Percentiles rank a stretch among this genome's conserved stretches.
Evolutionary conservation across 1,140 invertebrate species (phyloP).

Genomic region (Ruditapes philippinarum): DNA sequence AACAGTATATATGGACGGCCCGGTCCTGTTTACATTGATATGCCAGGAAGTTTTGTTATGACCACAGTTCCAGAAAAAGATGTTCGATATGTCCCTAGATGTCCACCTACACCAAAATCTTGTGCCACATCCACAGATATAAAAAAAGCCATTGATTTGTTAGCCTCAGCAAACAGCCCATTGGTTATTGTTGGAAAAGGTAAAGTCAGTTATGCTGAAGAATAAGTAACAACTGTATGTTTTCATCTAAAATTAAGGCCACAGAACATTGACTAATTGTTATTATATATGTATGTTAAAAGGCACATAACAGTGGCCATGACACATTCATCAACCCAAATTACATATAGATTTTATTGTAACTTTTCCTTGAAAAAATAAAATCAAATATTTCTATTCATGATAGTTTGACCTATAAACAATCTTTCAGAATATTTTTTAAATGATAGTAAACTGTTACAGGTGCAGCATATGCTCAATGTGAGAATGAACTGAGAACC

Average conservation of each 20-base stretch:
- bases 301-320: too few relatives aligned
- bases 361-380: too few relatives aligned
- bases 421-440: too few relatives aligned
- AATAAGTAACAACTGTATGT: too few relatives aligned
- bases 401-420: too few relatives aligned
- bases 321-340: too few relatives aligned
- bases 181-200: slow-evolving; percentile 98
- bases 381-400: too few relatives aligned
- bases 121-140: slow-evolving; percentile 91
- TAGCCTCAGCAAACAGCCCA: slow-evolving; percentile 92
- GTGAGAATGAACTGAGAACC: slow-evolving; percentile 91
- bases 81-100: slow-evolving; percentile 69
- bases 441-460: slow-evolving; percentile 1
- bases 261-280: too few relatives aligned
- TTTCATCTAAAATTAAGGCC: too few relatives aligned
- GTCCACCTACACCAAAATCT: slow-evolving; percentile 90
- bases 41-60: slow-evolving; percentile 94
- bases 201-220: slow-evolving; percentile 52
- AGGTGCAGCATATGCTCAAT: slow-evolving; percentile 93
- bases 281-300: too few relatives aligned
- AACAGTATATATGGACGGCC: slow-evolving; percentile 95
- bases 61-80: slow-evolving; percentile 84
- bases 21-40: slow-evolving; percentile 95
- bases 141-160: slow-evolving; percentile 90
- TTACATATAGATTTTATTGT: too few relatives aligned